A percentile compares a stretch with the other conserved stretches of the same genome.
Conservation (phyloP, 1,140 invertebrate species). For the Oedothorax gibbosus region DNA sequence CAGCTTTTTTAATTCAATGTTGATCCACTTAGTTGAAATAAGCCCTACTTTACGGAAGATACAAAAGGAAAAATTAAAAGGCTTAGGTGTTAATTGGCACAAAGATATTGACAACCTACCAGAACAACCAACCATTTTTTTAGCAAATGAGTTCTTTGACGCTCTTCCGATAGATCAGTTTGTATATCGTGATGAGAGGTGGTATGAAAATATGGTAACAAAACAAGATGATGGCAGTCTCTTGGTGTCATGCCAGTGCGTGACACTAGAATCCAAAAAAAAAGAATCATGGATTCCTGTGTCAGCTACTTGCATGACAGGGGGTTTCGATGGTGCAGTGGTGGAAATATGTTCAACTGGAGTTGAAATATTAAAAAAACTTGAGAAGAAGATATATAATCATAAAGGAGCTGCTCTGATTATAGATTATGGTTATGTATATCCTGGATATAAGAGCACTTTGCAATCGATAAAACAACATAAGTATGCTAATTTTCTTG, state of each 20-base stretch:
- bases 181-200: background rate
- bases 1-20: slow-evolving; percentile 8
- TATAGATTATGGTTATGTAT: slow-evolving; percentile 10
- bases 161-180: slow-evolving; percentile 10
- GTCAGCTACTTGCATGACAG: no score
- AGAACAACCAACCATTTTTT: slow-evolving; percentile 12
- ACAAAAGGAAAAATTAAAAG: slow-evolving; percentile 13
- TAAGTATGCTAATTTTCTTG: slow-evolving; percentile 12
- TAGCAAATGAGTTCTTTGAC: slow-evolving; percentile 7
- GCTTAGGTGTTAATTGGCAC: slow-evolving; percentile 8
- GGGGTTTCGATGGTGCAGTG: background rate
- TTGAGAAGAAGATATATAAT: slow-evolving; percentile 10
- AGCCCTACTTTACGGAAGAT: slow-evolving; percentile 6
- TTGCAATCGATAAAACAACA: slow-evolving; percentile 12
- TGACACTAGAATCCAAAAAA: background rate
- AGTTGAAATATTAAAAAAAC: slow-evolving; percentile 9
- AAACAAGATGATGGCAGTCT: slow-evolving; percentile 10
- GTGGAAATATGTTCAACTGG: slow-evolving; percentile 11
- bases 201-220: background rate
- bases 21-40: slow-evolving; percentile 12
- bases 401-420: slow-evolving; percentile 6
- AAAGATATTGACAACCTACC: background rate
- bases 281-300: slow-evolving; percentile 7
- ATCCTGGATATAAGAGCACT: background rate
- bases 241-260: background rate